Evolutionary conservation across 1,140 invertebrate genomes (phyloP).

Genomic region (Lordiphosa mommai): DNA sequence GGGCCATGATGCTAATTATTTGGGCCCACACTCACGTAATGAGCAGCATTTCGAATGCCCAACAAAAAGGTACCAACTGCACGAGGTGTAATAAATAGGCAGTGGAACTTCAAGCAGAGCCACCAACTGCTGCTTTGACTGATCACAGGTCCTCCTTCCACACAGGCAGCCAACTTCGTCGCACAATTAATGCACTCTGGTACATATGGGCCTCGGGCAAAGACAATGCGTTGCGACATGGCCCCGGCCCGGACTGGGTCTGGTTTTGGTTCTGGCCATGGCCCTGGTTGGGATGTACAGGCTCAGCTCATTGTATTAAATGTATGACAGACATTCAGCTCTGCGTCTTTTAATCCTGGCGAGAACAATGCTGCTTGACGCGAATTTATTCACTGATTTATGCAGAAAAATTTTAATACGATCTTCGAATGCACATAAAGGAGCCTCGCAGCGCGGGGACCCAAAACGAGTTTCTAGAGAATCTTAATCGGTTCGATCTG

Average conservation of each 20-base stretch:
- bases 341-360: slow-evolving; percentile 6
- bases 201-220: background rate
- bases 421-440: slow-evolving; percentile 7
- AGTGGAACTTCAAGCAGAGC: no score
- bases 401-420: slow-evolving; percentile 11
- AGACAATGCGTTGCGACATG: slow-evolving; percentile 8
- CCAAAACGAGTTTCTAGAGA: slow-evolving; percentile 6
- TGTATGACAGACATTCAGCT: slow-evolving; percentile 1
- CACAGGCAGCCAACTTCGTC: no score
- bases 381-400: slow-evolving; percentile 12
- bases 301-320: background rate
- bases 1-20: slow-evolving; percentile 3
- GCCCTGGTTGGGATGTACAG: background rate
- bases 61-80: no score
- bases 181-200: slow-evolving; percentile 8
- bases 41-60: no score
- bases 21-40: slow-evolving; percentile 1
- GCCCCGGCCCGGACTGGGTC: background rate
- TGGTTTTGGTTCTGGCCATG: background rate
- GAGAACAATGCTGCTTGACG: slow-evolving; percentile 11
- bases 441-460: background rate
- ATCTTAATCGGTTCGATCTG: slow-evolving; percentile 2
- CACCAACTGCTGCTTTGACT: background rate
- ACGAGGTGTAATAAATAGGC: no score
- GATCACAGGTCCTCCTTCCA: background rate